These are phyloP conservation scores for Aelia acuminata DNA, from an alignment of 2,888 invertebrate genomes.

Conservation along the genomic window DNA sequence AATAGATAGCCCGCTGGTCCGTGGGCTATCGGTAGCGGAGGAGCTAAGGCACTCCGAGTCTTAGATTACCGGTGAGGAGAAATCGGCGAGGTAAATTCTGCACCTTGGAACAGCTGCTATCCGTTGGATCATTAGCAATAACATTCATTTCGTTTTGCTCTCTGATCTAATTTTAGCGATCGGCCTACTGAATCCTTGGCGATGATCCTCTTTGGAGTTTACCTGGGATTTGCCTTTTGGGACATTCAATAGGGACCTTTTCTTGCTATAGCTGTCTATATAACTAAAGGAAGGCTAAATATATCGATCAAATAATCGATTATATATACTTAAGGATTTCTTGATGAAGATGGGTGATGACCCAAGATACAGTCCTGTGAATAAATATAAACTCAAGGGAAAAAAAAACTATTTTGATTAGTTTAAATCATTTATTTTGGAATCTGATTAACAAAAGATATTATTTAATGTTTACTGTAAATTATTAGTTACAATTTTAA, in stretches of 20 bases:
- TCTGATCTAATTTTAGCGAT: neutral
- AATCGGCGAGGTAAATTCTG: neutral
- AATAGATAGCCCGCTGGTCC: neutral
- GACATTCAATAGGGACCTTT: neutral
- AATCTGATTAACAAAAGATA: no score
- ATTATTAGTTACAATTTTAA: no score
- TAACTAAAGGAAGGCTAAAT: no score
- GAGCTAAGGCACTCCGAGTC: neutral
- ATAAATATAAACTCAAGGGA: no score
- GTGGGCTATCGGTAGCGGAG: neutral
- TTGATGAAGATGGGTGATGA: no score
- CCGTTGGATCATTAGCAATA: constrained; percentile 11
- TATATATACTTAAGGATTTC: no score
- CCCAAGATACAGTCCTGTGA: no score
- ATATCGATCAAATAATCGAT: no score
- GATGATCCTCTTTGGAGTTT: neutral
- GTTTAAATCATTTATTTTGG: no score
- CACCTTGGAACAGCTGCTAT: neutral
- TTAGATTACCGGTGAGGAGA: neutral
- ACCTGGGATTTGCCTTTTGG: neutral
- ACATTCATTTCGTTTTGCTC: neutral
- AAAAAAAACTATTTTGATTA: no score
- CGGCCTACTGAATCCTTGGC: neutral
- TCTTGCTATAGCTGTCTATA: neutral
- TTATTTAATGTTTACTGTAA: no score